Evolutionary conservation across 2,113 vertebrate genomes (phyloP).

Genomic region (Pseudopipra pipra): DNA sequence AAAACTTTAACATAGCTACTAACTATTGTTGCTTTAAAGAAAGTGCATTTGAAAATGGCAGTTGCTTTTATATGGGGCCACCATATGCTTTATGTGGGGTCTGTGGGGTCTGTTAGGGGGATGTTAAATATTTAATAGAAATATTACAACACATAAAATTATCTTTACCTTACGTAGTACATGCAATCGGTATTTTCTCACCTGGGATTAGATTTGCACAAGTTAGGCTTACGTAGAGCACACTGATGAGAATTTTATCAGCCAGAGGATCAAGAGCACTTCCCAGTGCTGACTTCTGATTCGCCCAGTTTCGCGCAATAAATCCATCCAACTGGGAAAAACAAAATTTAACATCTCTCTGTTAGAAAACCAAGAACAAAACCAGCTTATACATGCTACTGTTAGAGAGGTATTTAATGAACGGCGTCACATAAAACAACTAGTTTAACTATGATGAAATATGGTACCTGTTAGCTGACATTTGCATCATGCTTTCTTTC

Average conservation of each 20-base stretch:
- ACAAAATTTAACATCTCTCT: background rate
- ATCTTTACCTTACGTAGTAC: background rate
- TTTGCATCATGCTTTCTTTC: background rate
- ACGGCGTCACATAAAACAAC: rapidly evolving
- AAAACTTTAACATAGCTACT: background rate
- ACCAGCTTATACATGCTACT: rapidly evolving
- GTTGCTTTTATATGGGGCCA: rapidly evolving
- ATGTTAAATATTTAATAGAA: background rate
- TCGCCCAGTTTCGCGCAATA: slow-evolving; percentile 96
- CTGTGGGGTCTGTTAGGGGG: background rate
- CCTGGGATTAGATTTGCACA: slow-evolving; percentile 95
- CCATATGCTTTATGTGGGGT: background rate
- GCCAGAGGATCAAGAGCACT: slow-evolving; percentile 96
- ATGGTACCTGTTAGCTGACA: too few relatives aligned
- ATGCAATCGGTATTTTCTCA: slow-evolving; percentile 46
- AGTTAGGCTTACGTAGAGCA: slow-evolving; percentile 93
- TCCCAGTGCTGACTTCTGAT: slow-evolving; percentile 94
- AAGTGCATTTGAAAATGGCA: background rate
- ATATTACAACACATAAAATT: rapidly evolving
- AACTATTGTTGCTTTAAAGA: background rate
- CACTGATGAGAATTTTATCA: slow-evolving; percentile 97
- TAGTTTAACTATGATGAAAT: background rate
- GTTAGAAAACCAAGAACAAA: background rate
- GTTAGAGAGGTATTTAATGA: background rate
- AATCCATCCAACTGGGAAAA: slow-evolving; percentile 90